phyloP scores from a whole-genome alignment of 2,888 invertebrate species.

The Cephus pygmeus region DNA sequence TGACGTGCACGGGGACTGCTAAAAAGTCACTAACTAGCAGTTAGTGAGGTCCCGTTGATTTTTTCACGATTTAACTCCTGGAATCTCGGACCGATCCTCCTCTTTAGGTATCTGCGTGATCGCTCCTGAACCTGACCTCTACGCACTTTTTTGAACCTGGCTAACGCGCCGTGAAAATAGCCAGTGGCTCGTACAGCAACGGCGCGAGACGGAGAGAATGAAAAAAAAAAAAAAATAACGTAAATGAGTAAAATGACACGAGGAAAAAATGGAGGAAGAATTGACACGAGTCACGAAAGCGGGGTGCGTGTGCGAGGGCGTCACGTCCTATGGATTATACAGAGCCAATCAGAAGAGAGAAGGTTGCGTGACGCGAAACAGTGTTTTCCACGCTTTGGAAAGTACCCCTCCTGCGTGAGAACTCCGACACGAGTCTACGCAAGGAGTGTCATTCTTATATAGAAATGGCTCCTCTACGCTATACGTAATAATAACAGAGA shows the following conservation, averaged over 20 bases:
- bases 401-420: constrained; percentile 17
- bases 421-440: background rate
- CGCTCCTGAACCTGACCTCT: background rate
- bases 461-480: background rate
- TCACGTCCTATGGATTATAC: constrained; percentile 11
- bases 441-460: background rate
- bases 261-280: constrained; percentile 8
- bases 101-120: background rate
- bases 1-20: constrained; percentile 8
- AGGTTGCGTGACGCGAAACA: constrained; percentile 43
- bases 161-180: background rate
- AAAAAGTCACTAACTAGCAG: background rate
- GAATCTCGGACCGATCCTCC: background rate
- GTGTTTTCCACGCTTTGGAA: constrained; percentile 58
- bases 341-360: constrained; percentile 39
- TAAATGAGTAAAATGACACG: background rate
- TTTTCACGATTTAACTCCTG: background rate
- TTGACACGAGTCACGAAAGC: constrained; percentile 11
- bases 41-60: background rate
- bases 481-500: background rate
- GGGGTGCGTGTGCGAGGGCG: constrained; percentile 24
- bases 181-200: background rate
- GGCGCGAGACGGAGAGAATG: background rate
- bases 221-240: background rate
- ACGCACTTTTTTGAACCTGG: background rate